Evolutionary conservation across 2,888 invertebrate species (phyloP).

Genomic region (Ametastegia equiseti): DNA sequence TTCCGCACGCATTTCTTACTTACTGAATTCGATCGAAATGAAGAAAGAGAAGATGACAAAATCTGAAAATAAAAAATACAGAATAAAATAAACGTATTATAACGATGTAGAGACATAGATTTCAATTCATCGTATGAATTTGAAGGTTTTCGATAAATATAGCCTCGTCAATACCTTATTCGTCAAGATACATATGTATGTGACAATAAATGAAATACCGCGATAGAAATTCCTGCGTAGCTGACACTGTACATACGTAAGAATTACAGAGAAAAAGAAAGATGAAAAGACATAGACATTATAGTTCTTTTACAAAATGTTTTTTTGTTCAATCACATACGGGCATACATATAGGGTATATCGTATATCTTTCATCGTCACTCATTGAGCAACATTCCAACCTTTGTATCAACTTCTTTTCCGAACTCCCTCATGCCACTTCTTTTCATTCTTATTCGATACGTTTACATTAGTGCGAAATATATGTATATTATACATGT

Average conservation of each 20-base stretch:
- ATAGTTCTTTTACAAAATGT: neutral
- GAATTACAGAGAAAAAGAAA: neutral
- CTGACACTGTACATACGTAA: neutral
- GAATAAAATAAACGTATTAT: no score
- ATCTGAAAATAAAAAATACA: no score
- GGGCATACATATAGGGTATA: neutral
- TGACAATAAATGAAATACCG: neutral
- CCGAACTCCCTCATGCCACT: neutral
- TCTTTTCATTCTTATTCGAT: neutral
- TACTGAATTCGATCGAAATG: no score
- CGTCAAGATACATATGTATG: neutral
- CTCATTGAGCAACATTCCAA: slow-evolving; percentile 62
- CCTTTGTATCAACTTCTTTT: slow-evolving; percentile 55
- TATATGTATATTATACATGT: neutral
- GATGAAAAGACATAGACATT: neutral
- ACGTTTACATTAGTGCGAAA: neutral
- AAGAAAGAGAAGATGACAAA: no score
- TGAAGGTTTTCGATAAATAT: neutral
- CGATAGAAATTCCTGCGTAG: neutral
- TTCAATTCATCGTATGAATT: neutral
- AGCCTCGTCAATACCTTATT: neutral
- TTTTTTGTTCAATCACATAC: slow-evolving; percentile 15
- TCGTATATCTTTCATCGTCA: slow-evolving; percentile 4
- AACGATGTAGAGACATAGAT: no score
- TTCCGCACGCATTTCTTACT: no score